Conservation (phyloP, 2,888 invertebrate species). For the Ditula angustiorana region DNA sequence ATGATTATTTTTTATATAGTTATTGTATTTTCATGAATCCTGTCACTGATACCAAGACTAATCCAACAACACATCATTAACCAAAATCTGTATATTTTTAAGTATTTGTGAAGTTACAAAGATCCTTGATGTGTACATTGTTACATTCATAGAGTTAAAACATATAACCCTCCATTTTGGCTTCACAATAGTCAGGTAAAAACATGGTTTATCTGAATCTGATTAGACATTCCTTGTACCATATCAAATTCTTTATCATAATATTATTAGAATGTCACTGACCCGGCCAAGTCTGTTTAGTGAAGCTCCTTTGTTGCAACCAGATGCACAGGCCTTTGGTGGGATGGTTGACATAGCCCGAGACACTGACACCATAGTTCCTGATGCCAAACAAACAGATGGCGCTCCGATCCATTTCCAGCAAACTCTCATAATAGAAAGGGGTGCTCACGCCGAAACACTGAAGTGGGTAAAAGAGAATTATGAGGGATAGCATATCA, state of each 20-base stretch:
- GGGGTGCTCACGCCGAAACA: constrained; percentile 94
- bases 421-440: constrained; percentile 80
- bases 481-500: no score
- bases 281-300: constrained; percentile 98
- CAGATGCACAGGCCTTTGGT: constrained; percentile 95
- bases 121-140: no score
- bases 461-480: constrained; percentile 71
- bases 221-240: neutral
- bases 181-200: no score
- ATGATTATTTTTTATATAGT: no score
- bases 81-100: no score
- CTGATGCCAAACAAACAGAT: constrained; percentile 97
- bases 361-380: constrained; percentile 97
- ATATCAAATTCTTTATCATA: neutral
- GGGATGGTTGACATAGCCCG: constrained; percentile 95
- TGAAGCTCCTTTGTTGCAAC: constrained; percentile 95
- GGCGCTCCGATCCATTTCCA: constrained; percentile 96
- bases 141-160: no score
- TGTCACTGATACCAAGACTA: no score
- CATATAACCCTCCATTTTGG: no score
- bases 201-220: constrained; percentile 16
- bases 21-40: no score
- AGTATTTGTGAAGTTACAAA: no score
- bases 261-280: constrained; percentile 45
- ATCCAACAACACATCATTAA: no score